These are phyloP conservation scores for Germaria angustata DNA, from an alignment of 2,888 invertebrate species.

Conservation along the genomic window DNA sequence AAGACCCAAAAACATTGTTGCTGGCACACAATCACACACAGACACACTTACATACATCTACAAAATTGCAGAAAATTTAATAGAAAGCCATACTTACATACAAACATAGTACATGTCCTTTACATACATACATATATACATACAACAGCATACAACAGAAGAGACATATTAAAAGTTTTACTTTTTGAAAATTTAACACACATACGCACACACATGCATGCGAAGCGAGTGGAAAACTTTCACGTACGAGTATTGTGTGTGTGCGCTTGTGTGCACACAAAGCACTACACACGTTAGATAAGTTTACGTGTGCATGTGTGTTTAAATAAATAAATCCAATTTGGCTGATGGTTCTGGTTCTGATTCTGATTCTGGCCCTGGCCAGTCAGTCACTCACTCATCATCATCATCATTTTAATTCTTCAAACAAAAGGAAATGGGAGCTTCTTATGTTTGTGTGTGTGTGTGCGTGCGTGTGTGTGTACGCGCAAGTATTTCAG, in stretches of 20 bases:
- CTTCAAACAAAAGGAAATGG: conserved; percentile 14
- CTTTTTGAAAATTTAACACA: conserved; percentile 30
- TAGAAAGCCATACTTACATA: background rate
- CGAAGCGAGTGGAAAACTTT: background rate
- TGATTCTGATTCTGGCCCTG: conserved; percentile 38
- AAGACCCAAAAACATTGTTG: background rate
- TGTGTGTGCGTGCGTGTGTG: background rate
- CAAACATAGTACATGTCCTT: conserved; percentile 1
- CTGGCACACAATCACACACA: background rate
- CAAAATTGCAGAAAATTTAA: conserved; percentile 7
- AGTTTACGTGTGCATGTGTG: background rate
- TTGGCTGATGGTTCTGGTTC: conserved; percentile 54
- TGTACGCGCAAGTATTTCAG: background rate
- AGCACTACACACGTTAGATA: background rate
- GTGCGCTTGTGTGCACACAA: background rate
- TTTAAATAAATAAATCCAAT: conserved; percentile 60
- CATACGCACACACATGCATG: background rate
- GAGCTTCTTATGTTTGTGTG: background rate
- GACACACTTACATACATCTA: background rate
- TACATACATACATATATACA: background rate
- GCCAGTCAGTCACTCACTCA: conserved; percentile 15
- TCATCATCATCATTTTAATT: conserved; percentile 35
- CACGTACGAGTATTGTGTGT: too few relatives aligned
- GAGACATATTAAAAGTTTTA: conserved; percentile 51
- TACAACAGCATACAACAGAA: background rate